A percentile compares a stretch with the other conserved stretches of the same genome.
phyloP scores from a whole-genome alignment of 2,113 vertebrate genomes.

The Oryzias melastigma region DNA sequence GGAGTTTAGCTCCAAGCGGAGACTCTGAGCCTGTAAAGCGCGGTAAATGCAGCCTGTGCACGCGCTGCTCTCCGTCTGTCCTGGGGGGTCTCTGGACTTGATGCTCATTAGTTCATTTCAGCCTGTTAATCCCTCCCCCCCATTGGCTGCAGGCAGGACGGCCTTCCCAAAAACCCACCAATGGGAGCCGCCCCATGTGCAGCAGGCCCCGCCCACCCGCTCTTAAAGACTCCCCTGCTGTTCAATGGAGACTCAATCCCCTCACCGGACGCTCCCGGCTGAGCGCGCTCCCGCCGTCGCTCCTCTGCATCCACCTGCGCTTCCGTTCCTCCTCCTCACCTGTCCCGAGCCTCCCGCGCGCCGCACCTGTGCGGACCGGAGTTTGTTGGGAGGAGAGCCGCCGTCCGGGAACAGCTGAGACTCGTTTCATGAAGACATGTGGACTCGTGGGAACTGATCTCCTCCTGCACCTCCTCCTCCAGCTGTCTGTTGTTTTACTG shows the following conservation, averaged over 20 bases:
- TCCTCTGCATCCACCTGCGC: slow-evolving; percentile 61
- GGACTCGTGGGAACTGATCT: slow-evolving; percentile 64
- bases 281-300: slow-evolving; percentile 69
- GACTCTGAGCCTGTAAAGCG: slow-evolving; percentile 54
- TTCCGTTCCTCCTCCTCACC: slow-evolving; percentile 3
- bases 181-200: slow-evolving; percentile 73
- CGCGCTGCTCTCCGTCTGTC: slow-evolving; percentile 15
- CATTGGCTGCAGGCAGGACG: slow-evolving; percentile 77
- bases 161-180: slow-evolving; percentile 76
- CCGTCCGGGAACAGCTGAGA: slow-evolving; percentile 57
- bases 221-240: slow-evolving; percentile 83
- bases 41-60: slow-evolving; percentile 36
- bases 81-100: slow-evolving; percentile 22
- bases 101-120: slow-evolving; percentile 33
- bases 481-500: slow-evolving; percentile 35
- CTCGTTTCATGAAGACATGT: slow-evolving; percentile 59
- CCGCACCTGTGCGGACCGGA: slow-evolving; percentile 62
- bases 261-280: slow-evolving; percentile 66
- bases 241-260: slow-evolving; percentile 82
- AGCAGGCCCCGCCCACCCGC: slow-evolving; percentile 68
- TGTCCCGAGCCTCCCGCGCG: slow-evolving; percentile 25
- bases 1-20: slow-evolving; percentile 55
- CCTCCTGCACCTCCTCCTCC: slow-evolving; percentile 25
- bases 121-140: slow-evolving; percentile 22
- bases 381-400: slow-evolving; percentile 55